phyloP scores from a whole-genome alignment of 1,140 invertebrate genomes.

The Drosophila kohkoa region DNA sequence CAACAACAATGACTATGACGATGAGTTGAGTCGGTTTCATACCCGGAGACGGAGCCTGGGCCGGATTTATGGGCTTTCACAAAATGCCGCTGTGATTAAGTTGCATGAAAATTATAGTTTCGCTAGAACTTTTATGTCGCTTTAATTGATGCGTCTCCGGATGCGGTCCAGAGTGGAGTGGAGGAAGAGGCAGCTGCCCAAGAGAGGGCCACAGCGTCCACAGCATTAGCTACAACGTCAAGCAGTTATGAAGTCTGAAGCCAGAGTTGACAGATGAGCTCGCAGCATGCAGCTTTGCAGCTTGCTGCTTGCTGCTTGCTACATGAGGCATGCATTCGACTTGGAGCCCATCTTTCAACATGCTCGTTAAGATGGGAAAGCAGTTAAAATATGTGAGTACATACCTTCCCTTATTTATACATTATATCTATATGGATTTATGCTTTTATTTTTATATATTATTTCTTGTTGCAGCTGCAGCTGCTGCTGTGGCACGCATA shows the following conservation, averaged over 20 bases:
- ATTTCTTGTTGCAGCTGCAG: constrained; percentile 2
- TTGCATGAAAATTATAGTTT: constrained; percentile 77
- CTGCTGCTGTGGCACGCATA: not conserved
- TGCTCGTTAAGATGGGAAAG: constrained; percentile 57
- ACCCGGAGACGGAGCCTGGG: constrained; percentile 3
- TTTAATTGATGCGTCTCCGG: constrained; percentile 75
- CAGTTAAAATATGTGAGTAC: constrained; percentile 2
- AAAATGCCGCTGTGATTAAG: constrained; percentile 80
- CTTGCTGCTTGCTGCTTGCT: constrained; percentile 7
- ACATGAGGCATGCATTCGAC: constrained; percentile 19
- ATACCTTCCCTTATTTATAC: constrained; percentile 25
- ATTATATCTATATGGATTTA: constrained; percentile 22
- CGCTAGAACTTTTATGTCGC: constrained; percentile 74
- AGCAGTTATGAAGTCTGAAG: constrained; percentile 42
- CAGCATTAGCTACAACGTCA: constrained; percentile 2
- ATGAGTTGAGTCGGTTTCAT: constrained; percentile 24
- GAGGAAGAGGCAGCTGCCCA: not conserved
- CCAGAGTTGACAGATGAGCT: constrained; percentile 55
- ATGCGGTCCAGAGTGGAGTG: constrained; percentile 45
- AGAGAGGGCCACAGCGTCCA: not conserved
- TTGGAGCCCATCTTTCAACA: constrained; percentile 40
- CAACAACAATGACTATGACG: constrained; percentile 21
- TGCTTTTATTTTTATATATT: not conserved
- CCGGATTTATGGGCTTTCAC: constrained; percentile 58
- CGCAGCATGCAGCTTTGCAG: constrained; percentile 39